Conservation (phyloP, 2,113 vertebrate genomes). For the Gavialis gangeticus region DNA sequence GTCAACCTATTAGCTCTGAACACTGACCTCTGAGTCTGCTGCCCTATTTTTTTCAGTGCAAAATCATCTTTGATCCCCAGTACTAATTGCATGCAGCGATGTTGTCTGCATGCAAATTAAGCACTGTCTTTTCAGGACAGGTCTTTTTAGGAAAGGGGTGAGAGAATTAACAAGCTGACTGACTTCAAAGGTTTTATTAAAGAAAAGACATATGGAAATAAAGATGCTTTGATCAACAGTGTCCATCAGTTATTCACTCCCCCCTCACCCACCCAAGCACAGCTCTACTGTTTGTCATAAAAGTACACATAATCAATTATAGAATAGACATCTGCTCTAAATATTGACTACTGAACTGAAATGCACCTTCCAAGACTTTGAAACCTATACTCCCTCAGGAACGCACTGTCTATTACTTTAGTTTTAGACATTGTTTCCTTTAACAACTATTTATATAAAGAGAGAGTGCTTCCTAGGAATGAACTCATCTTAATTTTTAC, state of each 20-base stretch:
- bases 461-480: not conserved
- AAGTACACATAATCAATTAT: not conserved
- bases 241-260: slow-evolving; percentile 25
- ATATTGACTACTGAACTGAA: slow-evolving; percentile 33
- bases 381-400: slow-evolving; percentile 21
- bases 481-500: not conserved
- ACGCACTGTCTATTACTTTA: not conserved
- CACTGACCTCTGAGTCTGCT: not conserved
- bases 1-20: not conserved
- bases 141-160: not conserved
- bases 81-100: slow-evolving; percentile 11
- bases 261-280: not conserved
- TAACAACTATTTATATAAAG: not conserved
- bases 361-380: slow-evolving; percentile 26
- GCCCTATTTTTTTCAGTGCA: not conserved
- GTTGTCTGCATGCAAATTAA: slow-evolving; percentile 5
- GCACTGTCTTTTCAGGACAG: not conserved
- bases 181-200: slow-evolving; percentile 2
- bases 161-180: slow-evolving; percentile 9
- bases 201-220: slow-evolving; percentile 32
- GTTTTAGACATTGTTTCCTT: not conserved
- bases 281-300: slow-evolving; percentile 12
- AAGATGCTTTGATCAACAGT: slow-evolving; percentile 43
- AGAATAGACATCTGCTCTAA: slow-evolving; percentile 30
- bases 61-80: not conserved